Base-by-base conservation (phyloP, 2,888 invertebrate species). In the Sarcophaga rosellei region DNA sequence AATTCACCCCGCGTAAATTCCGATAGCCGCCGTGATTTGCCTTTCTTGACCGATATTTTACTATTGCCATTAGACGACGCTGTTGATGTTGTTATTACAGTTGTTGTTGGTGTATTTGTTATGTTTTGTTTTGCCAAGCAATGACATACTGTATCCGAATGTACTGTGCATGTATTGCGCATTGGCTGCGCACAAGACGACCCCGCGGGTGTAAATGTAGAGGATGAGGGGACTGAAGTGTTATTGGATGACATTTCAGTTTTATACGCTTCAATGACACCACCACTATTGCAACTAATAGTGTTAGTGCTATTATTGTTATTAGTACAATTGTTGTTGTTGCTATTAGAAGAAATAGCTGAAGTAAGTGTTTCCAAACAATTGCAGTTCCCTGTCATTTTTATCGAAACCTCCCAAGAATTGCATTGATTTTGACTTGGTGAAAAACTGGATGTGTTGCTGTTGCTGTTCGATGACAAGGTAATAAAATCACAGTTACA, bases 1-100 rank as follows among this genome's bases (percentile, higher is more conserved):
- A 93, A 93, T 93, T 93, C 93, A 91, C 93, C 93, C 88, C 93
- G 91, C 90, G 93, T 93, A 92, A 93, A 93, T 91, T 93, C 93
- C 88, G 93, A 93, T 89, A 93, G 92, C 89, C 93, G 92, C 82
- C 93, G 91, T 88, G 93, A 93, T 91, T 93, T 93, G 89, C 91
- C 91, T 91, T 93, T 92, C 89, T 91, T 92, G 89, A 89, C 47
- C 88, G 78, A 72, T 72, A 70, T 77, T 85, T 86, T 88, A 53
- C 57, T 74, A 63, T 70, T 82, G 81, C 63, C 75, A 75, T 81
- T 78, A 72, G 80, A 62, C 69, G 63, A 72, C 25, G 72, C 62
- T 68, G 82, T 59, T 70, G 78, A 57, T 59, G 63, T 81, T 57
- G 89, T 61, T 21, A 77, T 69, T 63, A 74, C 25, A 44, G 85